phyloP scores from a whole-genome alignment of 2,113 vertebrate genomes.

The Nothoprocta pentlandii region DNA sequence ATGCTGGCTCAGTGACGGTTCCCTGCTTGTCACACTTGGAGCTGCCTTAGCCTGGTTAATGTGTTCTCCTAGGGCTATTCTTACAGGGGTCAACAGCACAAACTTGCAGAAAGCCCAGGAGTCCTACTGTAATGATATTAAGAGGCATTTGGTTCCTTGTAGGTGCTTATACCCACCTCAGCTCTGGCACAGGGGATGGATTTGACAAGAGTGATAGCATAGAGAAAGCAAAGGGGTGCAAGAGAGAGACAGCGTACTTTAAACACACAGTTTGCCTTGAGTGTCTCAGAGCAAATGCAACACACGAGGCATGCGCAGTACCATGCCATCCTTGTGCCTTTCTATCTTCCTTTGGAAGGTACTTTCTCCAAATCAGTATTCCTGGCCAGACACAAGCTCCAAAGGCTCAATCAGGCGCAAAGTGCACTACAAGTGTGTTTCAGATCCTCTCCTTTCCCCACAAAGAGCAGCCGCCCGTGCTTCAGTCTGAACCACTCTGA shows the following conservation, averaged over 20 bases:
- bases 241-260: not conserved
- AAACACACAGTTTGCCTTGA: not conserved
- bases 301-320: not conserved
- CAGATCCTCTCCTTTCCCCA: not conserved
- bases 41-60: fast-evolving
- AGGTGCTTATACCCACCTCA: not conserved
- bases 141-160: not conserved
- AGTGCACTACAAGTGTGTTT: not conserved
- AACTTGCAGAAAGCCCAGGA: not conserved
- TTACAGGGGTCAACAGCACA: not conserved
- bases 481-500: not conserved
- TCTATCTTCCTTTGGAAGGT: not conserved
- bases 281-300: not conserved
- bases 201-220: not conserved
- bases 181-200: not conserved
- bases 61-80: fast-evolving
- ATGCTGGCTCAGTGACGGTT: not conserved
- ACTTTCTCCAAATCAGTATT: not conserved
- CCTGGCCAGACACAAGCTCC: not conserved
- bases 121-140: not conserved
- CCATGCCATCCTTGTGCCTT: not conserved
- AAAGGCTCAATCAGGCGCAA: not conserved
- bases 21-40: not conserved
- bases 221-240: not conserved
- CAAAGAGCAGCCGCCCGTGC: not conserved